Evolutionary conservation across 2,888 invertebrate genomes (phyloP), one percentile per base, ranked within the genome.

Genomic region (Cistogaster globosa): DNA sequence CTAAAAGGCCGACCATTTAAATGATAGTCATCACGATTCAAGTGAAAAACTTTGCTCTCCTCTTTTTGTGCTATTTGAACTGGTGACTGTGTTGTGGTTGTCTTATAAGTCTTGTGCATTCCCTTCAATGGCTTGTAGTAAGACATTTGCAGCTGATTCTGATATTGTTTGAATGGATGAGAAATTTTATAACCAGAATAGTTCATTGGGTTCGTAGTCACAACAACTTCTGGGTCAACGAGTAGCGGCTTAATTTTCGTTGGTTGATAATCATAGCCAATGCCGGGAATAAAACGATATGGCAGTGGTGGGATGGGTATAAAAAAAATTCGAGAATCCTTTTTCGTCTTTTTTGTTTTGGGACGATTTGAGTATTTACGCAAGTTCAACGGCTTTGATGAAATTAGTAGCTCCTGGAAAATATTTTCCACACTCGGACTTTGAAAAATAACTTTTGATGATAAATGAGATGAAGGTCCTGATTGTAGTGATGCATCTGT

Each of bases 241-340:
- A 76, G 60, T 8, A 81, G 60, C 20, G 91, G 90, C 65, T 89
- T 90, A 58, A 91, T 91, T 84, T 90, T 89, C 2, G 96, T 95
- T 0, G 97, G 96, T 88, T 96, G 96, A 0, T 97, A 97, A 22
- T 97, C 95, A 92, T 97, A 97, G 0, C 97, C 97, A 53, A 97
- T 92, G 2, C 97, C 97, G 0, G 97, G 97, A 2, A 97, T 96
- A 91, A 95, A 97, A 93, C 96, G 96, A 93, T 97, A 97, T 0
- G 97, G 97, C 55, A 96, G 95, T 4, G 97, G 96, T 0, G 97
- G 97, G 83, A 97, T 93, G 87, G 96, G 94, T 84, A 97, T 97
- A 93, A 97, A 97, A 92, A 96, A 97, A 87, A 97, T 96, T 51
- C 97, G 96, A 0, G 97, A 97, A 90, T 97, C 96, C 87, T 94